These are phyloP conservation scores for Lampris megalopsis DNA, from an alignment of 2,113 vertebrate species.

Conservation along the genomic window DNA sequence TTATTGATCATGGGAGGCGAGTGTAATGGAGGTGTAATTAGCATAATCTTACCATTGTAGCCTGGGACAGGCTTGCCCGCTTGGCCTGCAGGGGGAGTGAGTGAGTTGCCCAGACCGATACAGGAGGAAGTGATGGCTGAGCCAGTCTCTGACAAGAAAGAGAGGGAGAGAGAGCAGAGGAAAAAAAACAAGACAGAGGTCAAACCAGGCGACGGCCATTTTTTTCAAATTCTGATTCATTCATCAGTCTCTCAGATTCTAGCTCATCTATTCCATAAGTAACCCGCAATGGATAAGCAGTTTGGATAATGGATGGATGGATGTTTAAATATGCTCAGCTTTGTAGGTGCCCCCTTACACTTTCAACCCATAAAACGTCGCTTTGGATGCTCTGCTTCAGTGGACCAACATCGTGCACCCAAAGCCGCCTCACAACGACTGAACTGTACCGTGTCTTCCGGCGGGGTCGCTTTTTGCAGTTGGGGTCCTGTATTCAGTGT, in stretches of 20 bases:
- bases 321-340: too few species aligned
- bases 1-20: neutral
- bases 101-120: slow-evolving; percentile 89
- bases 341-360: too few species aligned
- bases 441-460: neutral
- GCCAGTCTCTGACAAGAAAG: slow-evolving; percentile 87
- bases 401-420: neutral
- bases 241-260: too few species aligned
- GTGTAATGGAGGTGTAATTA: neutral
- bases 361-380: too few species aligned
- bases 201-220: too few species aligned
- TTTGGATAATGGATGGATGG: too few species aligned
- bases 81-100: slow-evolving; percentile 91
- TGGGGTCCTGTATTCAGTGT: too few species aligned
- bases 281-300: too few species aligned
- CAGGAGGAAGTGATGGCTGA: slow-evolving; percentile 94
- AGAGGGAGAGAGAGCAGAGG: slow-evolving; percentile 9
- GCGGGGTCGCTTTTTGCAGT: too few species aligned
- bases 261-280: too few species aligned
- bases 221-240: too few species aligned
- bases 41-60: slow-evolving; percentile 88
- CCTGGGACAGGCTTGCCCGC: slow-evolving; percentile 94
- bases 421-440: neutral
- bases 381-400: neutral
- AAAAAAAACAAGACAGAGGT: neutral